Evolutionary conservation across 2,797 vertebrate genomes (phyloP).

Genomic region (Gymnocypris eckloni): DNA sequence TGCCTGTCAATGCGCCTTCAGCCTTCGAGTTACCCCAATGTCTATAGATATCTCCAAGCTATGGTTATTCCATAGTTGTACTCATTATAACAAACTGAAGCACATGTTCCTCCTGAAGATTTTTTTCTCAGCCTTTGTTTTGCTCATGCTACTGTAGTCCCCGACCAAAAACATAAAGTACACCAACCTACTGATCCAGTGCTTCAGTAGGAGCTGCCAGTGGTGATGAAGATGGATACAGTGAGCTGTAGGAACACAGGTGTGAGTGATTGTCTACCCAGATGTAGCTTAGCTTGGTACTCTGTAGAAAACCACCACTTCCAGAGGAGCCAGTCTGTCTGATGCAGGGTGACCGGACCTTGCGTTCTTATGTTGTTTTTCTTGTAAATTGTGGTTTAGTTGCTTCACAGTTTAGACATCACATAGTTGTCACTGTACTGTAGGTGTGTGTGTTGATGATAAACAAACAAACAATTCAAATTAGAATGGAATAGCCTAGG

Average conservation of each 20-base stretch:
- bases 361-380: not conserved
- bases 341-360: conserved; percentile 4
- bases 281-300: conserved; percentile 8
- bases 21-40: not conserved
- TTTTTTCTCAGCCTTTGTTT: conserved; percentile 2
- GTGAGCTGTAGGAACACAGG: conserved; percentile 31
- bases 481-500: not conserved
- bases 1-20: not conserved
- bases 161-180: not conserved
- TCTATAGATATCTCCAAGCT: not conserved
- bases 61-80: conserved; percentile 8
- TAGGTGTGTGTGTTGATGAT: not conserved
- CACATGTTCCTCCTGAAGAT: conserved; percentile 10
- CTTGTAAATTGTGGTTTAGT: not conserved
- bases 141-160: not conserved
- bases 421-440: not conserved
- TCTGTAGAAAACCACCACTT: conserved; percentile 9
- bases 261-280: conserved; percentile 27
- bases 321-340: not conserved
- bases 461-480: not conserved
- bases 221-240: conserved; percentile 59
- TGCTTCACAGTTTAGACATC: not conserved
- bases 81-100: conserved; percentile 15
- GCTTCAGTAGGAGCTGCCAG: conserved; percentile 42
- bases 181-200: conserved; percentile 2